Evolutionary conservation across 2,888 invertebrate species (phyloP).

Genomic region (Dolichomitus sp.): DNA sequence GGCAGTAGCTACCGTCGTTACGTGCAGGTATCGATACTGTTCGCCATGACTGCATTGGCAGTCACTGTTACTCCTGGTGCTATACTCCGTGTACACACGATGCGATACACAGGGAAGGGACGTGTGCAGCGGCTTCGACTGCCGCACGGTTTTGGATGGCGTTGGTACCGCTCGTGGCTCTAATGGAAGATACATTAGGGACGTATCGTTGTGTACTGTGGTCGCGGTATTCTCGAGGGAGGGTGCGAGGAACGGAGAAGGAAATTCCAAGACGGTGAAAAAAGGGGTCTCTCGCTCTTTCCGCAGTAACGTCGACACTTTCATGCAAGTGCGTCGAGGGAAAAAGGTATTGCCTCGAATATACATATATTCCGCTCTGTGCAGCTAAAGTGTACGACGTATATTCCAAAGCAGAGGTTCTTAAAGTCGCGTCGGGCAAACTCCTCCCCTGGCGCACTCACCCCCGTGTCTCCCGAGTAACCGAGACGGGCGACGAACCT

Average conservation of each 20-base stretch:
- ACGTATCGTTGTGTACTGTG: conserved; percentile 71
- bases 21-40: conserved; percentile 61
- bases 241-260: conserved; percentile 50
- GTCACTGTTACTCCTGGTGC: conserved; percentile 45
- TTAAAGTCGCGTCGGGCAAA: conserved; percentile 24
- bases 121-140: background rate
- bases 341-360: conserved; percentile 60
- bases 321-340: conserved; percentile 65
- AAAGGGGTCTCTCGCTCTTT: conserved; percentile 39
- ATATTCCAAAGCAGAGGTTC: conserved; percentile 38
- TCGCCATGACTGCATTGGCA: conserved; percentile 53
- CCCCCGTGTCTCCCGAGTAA: conserved; percentile 1
- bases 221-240: conserved; percentile 46
- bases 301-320: conserved; percentile 58
- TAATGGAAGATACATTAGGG: conserved; percentile 69
- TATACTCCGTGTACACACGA: conserved; percentile 17
- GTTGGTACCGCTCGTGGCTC: conserved; percentile 39
- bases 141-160: conserved; percentile 13
- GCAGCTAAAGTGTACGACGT: conserved; percentile 29
- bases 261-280: conserved; percentile 28
- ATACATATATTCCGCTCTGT: conserved; percentile 3
- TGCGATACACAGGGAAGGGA: background rate
- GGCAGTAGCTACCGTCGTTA: conserved; percentile 47
- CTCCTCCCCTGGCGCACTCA: background rate
- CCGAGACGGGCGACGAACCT: conserved; percentile 28